phyloP scores from a whole-genome alignment of 2,113 vertebrate genomes.

The Tricholaema leucomelas region DNA sequence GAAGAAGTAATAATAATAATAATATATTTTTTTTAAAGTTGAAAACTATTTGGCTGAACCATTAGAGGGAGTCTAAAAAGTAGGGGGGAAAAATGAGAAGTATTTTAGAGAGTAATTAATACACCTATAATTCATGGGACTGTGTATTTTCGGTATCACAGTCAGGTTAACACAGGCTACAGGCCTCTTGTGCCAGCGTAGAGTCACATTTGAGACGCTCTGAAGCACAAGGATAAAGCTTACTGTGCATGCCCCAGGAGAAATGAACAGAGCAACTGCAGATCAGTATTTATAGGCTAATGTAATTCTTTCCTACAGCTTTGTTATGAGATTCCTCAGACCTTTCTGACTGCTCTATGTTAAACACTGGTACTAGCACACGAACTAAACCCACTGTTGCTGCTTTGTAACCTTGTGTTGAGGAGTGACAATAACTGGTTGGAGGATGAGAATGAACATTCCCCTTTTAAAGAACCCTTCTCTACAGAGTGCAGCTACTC shows the following conservation, averaged over 20 bases:
- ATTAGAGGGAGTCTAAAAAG: background rate
- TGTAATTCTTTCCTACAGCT: background rate
- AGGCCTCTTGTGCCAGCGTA: background rate
- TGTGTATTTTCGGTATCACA: background rate
- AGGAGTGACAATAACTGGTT: background rate
- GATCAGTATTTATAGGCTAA: background rate
- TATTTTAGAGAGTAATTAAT: background rate
- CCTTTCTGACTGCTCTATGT: background rate
- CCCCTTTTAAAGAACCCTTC: background rate
- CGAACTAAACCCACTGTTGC: background rate
- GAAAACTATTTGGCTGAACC: constrained; percentile 1
- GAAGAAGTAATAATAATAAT: background rate
- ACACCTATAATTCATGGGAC: background rate
- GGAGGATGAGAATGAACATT: background rate
- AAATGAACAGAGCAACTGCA: background rate
- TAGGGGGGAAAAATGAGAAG: background rate
- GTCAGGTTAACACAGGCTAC: background rate
- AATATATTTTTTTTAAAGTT: background rate
- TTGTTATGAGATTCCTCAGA: background rate
- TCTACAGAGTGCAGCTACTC: background rate
- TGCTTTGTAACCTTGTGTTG: background rate
- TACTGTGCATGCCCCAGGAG: background rate
- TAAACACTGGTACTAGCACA: background rate
- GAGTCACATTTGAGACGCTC: background rate
- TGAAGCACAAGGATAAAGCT: constrained; percentile 11